These are phyloP conservation scores for Nomia melanderi DNA, from an alignment of 1,140 invertebrate species.

Conservation along the genomic window DNA sequence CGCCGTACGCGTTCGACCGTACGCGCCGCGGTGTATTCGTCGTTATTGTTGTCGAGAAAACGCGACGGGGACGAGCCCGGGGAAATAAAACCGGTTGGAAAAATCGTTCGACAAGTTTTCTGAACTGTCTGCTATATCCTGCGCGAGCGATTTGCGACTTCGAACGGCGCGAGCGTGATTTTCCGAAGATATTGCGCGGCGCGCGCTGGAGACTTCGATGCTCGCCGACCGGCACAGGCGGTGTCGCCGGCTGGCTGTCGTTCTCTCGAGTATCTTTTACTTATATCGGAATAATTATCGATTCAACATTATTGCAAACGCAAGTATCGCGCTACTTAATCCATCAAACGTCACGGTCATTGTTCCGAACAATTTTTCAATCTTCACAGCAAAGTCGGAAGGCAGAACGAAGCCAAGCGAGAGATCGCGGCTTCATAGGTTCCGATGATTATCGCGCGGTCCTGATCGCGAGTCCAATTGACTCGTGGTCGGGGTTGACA, in stretches of 20 bases:
- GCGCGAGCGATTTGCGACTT: not conserved
- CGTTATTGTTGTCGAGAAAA: conserved; percentile 62
- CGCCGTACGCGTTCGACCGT: conserved; percentile 56
- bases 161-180: not conserved
- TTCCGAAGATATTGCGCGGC: not conserved
- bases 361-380: no score
- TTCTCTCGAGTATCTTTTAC: no score
- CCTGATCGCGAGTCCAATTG: not conserved
- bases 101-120: not conserved
- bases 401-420: no score
- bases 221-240: not conserved
- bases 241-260: no score
- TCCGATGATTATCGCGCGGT: not conserved
- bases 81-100: not conserved
- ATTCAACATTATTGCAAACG: no score
- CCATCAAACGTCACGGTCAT: no score
- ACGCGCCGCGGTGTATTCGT: conserved; percentile 51
- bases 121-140: not conserved
- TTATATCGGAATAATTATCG: no score
- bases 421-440: no score
- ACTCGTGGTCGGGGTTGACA: not conserved
- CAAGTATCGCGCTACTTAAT: no score
- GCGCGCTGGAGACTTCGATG: conserved; percentile 3
- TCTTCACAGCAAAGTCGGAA: no score
- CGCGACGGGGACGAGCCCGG: not conserved